These are phyloP conservation scores for Papilio elwesi DNA, from an alignment of 2,888 invertebrate genomes.

Conservation along the genomic window DNA sequence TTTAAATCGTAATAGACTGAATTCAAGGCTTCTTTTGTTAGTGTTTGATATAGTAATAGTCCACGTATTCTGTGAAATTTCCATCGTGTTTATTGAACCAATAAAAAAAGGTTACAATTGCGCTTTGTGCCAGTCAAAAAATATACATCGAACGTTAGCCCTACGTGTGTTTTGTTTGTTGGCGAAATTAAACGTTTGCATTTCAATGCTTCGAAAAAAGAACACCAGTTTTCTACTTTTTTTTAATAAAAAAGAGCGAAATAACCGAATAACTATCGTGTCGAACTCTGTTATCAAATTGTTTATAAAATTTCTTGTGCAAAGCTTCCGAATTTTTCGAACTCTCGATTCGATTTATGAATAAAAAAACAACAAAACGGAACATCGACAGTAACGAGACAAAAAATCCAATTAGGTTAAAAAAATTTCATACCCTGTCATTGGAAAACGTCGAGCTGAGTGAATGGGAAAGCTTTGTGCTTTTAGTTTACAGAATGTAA, in stretches of 20 bases:
- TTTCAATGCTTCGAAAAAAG: conserved; percentile 33
- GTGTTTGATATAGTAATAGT: background rate
- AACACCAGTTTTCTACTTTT: background rate
- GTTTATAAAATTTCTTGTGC: conserved; percentile 33
- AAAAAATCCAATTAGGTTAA: conserved; percentile 35
- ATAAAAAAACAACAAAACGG: conserved; percentile 8
- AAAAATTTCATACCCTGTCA: conserved; percentile 33
- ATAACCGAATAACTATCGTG: conserved; percentile 25
- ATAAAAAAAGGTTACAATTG: conserved; percentile 27
- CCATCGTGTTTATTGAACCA: conserved; percentile 18
- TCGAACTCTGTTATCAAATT: conserved; percentile 27
- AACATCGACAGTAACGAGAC: conserved; percentile 28
- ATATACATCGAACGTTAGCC: conserved; percentile 16
- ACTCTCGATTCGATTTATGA: conserved; percentile 32
- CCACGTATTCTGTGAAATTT: background rate
- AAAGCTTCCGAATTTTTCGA: conserved; percentile 22
- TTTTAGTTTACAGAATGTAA: conserved; percentile 35
- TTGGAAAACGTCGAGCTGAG: conserved; percentile 29
- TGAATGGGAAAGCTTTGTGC: conserved; percentile 36
- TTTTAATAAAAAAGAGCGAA: background rate
- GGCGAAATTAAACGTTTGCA: conserved; percentile 32
- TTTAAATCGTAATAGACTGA: background rate
- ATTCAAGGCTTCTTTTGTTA: conserved; percentile 6
- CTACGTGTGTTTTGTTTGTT: conserved; percentile 27
- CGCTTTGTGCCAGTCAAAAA: conserved; percentile 20